phyloP scores from a whole-genome alignment of 2,888 invertebrate genomes.

The Euspilapteryx auroguttella region DNA sequence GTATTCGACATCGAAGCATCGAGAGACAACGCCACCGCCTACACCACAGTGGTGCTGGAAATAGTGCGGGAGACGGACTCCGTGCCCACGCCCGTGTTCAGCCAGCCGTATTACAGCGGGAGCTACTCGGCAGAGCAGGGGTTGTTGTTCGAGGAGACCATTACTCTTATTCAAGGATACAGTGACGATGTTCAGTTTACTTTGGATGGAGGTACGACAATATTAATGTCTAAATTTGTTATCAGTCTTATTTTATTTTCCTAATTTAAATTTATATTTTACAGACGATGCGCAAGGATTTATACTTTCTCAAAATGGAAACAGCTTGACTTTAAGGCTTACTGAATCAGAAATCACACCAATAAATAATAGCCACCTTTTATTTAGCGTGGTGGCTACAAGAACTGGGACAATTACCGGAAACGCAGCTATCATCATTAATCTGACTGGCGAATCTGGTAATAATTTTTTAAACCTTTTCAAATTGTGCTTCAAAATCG shows the following conservation, averaged over 20 bases:
- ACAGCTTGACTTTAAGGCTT: background rate
- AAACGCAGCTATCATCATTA: constrained; percentile 13
- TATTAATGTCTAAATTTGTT: background rate
- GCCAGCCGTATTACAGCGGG: constrained; percentile 15
- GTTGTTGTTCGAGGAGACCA: constrained; percentile 11
- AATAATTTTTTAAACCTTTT: constrained; percentile 7
- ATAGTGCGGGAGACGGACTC: constrained; percentile 5
- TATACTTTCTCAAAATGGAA: background rate
- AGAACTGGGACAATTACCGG: constrained; percentile 11
- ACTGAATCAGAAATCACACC: too few relatives aligned
- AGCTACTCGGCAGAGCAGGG: constrained; percentile 11
- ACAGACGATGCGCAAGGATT: too few relatives aligned
- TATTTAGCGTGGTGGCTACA: constrained; percentile 13
- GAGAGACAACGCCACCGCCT: too few relatives aligned
- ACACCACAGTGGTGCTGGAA: constrained; percentile 14
- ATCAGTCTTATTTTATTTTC: background rate
- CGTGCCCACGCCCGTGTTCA: constrained; percentile 5
- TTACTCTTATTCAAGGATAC: constrained; percentile 13
- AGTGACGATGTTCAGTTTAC: constrained; percentile 12
- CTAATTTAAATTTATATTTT: too few relatives aligned
- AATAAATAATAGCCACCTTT: constrained; percentile 10
- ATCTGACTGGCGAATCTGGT: constrained; percentile 12
- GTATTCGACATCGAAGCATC: too few relatives aligned
- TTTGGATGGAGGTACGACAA: constrained; percentile 18
- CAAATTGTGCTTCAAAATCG: too few relatives aligned